These are phyloP conservation scores for Lacerta agilis DNA, from an alignment of 2,797 vertebrate genomes.

Conservation along the genomic window DNA sequence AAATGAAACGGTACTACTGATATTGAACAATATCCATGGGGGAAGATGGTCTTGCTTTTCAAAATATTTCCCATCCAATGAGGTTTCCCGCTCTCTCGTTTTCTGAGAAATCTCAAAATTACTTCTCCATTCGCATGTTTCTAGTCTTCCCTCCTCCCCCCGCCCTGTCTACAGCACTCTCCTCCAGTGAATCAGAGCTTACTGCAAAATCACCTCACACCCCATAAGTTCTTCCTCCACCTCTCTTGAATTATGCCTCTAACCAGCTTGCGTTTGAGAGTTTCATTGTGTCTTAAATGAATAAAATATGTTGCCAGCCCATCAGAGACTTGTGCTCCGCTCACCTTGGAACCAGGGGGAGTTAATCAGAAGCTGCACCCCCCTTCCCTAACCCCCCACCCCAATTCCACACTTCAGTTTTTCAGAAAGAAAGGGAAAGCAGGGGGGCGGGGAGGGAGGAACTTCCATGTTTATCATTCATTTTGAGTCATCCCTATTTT, in stretches of 20 bases:
- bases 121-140: background rate
- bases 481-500: background rate
- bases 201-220: slow-evolving; percentile 68
- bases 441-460: background rate
- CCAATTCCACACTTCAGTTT: background rate
- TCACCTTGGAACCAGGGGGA: slow-evolving; percentile 44
- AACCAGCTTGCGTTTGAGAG: slow-evolving; percentile 30
- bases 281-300: slow-evolving; percentile 71
- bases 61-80: background rate
- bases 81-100: background rate
- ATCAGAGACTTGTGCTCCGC: slow-evolving; percentile 50
- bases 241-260: slow-evolving; percentile 47
- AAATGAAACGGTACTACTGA: no score
- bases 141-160: no score
- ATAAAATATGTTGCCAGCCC: slow-evolving; percentile 68
- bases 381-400: background rate
- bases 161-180: background rate
- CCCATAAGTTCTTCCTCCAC: slow-evolving; percentile 49
- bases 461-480: background rate
- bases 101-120: background rate
- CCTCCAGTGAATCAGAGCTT: slow-evolving; percentile 41
- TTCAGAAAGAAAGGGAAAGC: background rate
- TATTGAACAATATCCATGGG: no score
- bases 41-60: no score
- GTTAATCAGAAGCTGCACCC: slow-evolving; percentile 7